Conservation (phyloP, 2,113 vertebrate species). For the Aphyosemion australe region DNA sequence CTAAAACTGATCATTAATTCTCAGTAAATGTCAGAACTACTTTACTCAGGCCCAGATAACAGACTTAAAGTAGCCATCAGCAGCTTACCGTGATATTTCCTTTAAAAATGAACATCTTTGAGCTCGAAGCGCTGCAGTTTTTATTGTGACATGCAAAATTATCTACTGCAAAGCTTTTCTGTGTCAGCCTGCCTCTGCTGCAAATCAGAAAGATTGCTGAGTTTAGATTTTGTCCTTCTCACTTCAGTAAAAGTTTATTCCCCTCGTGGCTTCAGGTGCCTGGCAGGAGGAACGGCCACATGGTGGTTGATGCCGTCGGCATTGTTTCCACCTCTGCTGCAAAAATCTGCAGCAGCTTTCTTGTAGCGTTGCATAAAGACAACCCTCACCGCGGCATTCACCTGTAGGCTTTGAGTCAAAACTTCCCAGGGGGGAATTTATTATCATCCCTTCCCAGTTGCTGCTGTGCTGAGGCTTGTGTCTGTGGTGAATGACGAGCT, state of each 20-base stretch:
- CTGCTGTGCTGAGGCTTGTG: slow-evolving; percentile 18
- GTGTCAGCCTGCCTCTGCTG: slow-evolving; percentile 26
- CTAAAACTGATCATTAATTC: neutral
- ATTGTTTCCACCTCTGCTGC: slow-evolving; percentile 16
- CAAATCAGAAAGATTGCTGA: slow-evolving; percentile 13
- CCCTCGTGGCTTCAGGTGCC: neutral
- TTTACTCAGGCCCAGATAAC: neutral
- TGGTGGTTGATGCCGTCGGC: slow-evolving; percentile 1
- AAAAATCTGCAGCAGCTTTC: slow-evolving; percentile 13
- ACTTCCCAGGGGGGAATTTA: slow-evolving; percentile 25
- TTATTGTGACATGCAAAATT: slow-evolving; percentile 37
- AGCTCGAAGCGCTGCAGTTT: slow-evolving; percentile 25
- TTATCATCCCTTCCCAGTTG: slow-evolving; percentile 39
- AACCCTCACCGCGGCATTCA: slow-evolving; percentile 27
- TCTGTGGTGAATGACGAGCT: slow-evolving; percentile 23
- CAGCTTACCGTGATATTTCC: too few relatives aligned
- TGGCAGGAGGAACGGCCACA: slow-evolving; percentile 7
- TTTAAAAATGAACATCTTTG: neutral
- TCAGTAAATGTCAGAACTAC: neutral
- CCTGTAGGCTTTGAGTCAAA: slow-evolving; percentile 34
- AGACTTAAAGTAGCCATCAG: neutral
- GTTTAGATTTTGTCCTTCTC: slow-evolving; percentile 18
- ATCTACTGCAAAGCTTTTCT: slow-evolving; percentile 22
- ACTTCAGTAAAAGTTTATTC: slow-evolving; percentile 13
- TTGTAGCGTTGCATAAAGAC: slow-evolving; percentile 25